Base-by-base conservation (phyloP, 92 coral and sea anemone species). In the Montipora capitata region DNA sequence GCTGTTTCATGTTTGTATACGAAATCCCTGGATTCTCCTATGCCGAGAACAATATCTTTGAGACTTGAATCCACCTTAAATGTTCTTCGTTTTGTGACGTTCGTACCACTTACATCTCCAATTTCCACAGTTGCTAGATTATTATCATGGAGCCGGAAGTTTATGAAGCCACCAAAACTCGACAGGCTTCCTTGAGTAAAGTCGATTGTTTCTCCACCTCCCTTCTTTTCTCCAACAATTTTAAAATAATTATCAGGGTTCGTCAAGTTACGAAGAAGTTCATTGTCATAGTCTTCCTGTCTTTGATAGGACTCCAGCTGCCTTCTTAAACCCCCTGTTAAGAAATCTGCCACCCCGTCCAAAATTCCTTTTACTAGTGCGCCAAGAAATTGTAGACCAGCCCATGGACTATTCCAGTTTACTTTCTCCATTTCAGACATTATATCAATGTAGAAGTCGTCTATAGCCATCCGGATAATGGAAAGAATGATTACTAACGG, bases 331-430 rank as follows among this genome's bases (percentile, higher is more conserved):
- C 59, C 59, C 3, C 59, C 59, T 10, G 59, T 54, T 10, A 54
- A 54, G 14, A 54, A 54, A 54, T 54, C 59, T 54, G 59, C 59
- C 14, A 54, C 75, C 62, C 94, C 94, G 14, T 86, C 94, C 4
- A 80, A 13, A 16, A 86, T 1, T 2, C 94, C 94, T 54, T 86
- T 91, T 12, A 82, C 79, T 15, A 91, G 65, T 2, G 94, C 91
- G 68, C 80, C 91, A 52, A 86, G 56, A 54, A 91, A 91, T 39
- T 91, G 72, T 16, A 91, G 68, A 1, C 88, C 88, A 42, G 91
- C 91, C 94, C 91, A 91, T 6, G 94, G 94, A 65, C 91, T 91
- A 9, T 91, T 91, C 94, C 91, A 91, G 27, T 91, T 91, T 3
- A 91, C 88, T 57, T 91, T 91, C 12, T 91, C 88, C 83, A 91